Evolutionary conservation across 2,888 invertebrate genomes (phyloP).

Genomic region (Boloria selene): DNA sequence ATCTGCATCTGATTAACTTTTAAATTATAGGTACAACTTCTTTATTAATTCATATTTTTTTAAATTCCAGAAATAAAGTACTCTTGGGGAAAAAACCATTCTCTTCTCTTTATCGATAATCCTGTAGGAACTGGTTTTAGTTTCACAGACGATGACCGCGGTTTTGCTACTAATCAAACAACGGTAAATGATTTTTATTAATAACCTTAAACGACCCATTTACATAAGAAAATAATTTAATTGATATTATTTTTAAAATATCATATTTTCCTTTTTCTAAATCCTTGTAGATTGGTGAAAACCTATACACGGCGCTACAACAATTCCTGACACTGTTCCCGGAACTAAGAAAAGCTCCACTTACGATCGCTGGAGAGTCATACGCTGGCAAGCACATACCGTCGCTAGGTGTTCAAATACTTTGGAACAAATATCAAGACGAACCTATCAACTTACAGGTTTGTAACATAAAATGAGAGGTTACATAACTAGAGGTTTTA

Average conservation of each 20-base stretch:
- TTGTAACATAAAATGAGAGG: neutral
- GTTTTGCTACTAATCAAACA: slow-evolving; percentile 83
- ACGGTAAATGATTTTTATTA: slow-evolving; percentile 64
- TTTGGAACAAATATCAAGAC: slow-evolving; percentile 65
- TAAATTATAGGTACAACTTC: neutral
- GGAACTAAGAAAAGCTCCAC: slow-evolving; percentile 80
- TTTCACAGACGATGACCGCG: slow-evolving; percentile 83
- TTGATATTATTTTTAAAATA: neutral
- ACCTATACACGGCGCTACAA: slow-evolving; percentile 82
- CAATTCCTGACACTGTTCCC: slow-evolving; percentile 86
- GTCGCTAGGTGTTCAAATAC: slow-evolving; percentile 83
- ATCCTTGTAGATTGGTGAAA: slow-evolving; percentile 74
- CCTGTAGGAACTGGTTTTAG: slow-evolving; percentile 87
- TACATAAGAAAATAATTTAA: neutral
- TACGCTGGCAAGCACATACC: slow-evolving; percentile 84
- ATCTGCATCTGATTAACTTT: neutral
- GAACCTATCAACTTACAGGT: slow-evolving; percentile 78
- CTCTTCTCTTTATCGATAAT: slow-evolving; percentile 85
- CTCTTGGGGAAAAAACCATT: slow-evolving; percentile 85
- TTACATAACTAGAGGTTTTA: no score
- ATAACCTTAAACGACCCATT: neutral
- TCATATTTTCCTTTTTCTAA: neutral
- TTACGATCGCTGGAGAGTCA: slow-evolving; percentile 86
- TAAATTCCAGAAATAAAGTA: slow-evolving; percentile 69
- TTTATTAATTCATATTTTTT: neutral